A percentile compares a stretch with the other conserved stretches of the same genome.
These are phyloP conservation scores for Elysia chlorotica DNA, from an alignment of 1,140 invertebrate genomes.

Conservation along the genomic window DNA sequence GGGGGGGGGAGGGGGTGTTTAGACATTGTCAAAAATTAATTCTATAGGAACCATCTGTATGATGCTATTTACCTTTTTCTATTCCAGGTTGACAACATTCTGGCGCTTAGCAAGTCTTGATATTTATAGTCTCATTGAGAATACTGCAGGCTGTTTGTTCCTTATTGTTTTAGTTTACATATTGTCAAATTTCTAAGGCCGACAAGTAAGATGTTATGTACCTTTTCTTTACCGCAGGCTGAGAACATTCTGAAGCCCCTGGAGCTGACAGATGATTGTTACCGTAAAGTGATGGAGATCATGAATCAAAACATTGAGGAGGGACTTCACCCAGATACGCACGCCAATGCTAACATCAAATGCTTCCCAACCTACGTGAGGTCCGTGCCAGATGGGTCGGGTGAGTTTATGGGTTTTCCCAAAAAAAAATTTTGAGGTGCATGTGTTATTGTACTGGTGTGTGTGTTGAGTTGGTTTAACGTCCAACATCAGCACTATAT, in stretches of 20 bases:
- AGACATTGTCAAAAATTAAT: conserved; percentile 10
- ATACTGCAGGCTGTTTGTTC: neutral
- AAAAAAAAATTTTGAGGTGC: too few species aligned
- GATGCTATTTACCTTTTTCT: too few species aligned
- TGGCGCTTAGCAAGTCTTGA: too few species aligned
- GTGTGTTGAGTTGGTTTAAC: too few species aligned
- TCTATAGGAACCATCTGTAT: neutral
- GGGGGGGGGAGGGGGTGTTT: too few species aligned
- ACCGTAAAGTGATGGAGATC: conserved; percentile 77
- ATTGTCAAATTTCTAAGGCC: neutral
- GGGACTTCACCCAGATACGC: conserved; percentile 79
- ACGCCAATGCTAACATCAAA: conserved; percentile 82
- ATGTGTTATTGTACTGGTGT: too few species aligned
- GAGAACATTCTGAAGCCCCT: conserved; percentile 85
- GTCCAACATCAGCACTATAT: too few species aligned
- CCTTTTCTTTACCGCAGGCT: conserved; percentile 71
- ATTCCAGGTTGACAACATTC: too few species aligned
- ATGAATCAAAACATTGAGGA: conserved; percentile 78
- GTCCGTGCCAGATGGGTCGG: conserved; percentile 92
- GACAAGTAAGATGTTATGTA: neutral
- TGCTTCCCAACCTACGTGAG: conserved; percentile 96
- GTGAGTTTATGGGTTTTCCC: conserved; percentile 65
- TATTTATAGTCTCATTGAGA: too few species aligned
- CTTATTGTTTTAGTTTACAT: conserved; percentile 12
- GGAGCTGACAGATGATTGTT: conserved; percentile 79